Percentiles rank a stretch among this genome's conserved stretches.
phyloP scores from a whole-genome alignment of 2,113 vertebrate species.

The Gallinago media region DNA sequence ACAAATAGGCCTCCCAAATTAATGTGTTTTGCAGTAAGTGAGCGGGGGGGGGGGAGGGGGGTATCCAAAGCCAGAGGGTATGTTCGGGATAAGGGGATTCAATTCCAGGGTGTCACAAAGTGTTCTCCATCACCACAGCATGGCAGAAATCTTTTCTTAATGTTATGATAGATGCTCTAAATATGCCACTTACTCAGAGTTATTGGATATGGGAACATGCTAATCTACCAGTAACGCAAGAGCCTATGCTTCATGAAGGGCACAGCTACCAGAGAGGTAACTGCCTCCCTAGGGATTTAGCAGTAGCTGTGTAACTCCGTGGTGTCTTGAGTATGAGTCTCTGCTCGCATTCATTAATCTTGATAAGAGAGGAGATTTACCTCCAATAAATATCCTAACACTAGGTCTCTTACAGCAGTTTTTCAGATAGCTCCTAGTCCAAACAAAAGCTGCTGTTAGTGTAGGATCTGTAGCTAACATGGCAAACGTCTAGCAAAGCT shows the following conservation, averaged over 20 bases:
- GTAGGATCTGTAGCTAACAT: not conserved
- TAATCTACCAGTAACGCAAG: not conserved
- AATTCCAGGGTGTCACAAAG: not conserved
- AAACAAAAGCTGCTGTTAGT: not conserved
- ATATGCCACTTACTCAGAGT: not conserved
- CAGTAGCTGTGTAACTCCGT: not conserved
- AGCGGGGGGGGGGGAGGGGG: fast-evolving
- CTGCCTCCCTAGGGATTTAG: not conserved
- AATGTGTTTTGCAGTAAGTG: not conserved
- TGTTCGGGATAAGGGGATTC: not conserved
- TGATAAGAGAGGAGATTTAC: not conserved
- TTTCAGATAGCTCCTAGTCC: not conserved
- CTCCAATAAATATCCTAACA: not conserved
- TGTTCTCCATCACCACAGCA: not conserved
- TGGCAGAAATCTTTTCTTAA: slow-evolving; percentile 31
- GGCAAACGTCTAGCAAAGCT: not conserved
- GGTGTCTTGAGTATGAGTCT: not conserved
- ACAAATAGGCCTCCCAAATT: not conserved
- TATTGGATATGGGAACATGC: slow-evolving; percentile 24
- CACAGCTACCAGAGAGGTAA: not conserved
- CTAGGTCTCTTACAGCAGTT: not conserved
- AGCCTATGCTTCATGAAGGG: not conserved
- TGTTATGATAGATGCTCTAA: slow-evolving; percentile 17
- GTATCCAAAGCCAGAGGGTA: not conserved
- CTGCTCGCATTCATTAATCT: not conserved